Base-by-base conservation (phyloP, 2,113 vertebrate species). In the Puma concolor region DNA sequence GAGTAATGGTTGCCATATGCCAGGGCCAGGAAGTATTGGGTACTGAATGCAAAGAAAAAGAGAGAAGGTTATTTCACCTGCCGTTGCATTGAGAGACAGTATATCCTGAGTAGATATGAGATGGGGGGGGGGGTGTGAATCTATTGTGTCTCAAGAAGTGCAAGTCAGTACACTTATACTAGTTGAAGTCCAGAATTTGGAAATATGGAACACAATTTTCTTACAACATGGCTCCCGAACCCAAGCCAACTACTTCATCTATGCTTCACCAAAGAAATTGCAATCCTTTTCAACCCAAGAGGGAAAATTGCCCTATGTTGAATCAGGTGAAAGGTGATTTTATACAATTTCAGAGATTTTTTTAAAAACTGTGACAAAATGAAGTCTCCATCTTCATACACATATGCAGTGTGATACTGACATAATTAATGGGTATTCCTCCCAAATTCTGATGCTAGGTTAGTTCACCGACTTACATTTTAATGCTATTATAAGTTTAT, bases 361-460 rank as follows among this genome's bases (percentile, higher is more conserved):
- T 90, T 97, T 60, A 71, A 91, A 74, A 96, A 80, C 80, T 67
- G 89, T 67, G 67, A 74, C 44, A 72, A 63, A 91, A 71, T 44
- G 33, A 96, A 94, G 36, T 86, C 79, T 57, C 81, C 50, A 71
- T 74, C 72, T 66, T 91, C 31, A 19, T 90, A 63, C 54, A 96
- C 64, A 52, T 94, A 63, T 48, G 52, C 80, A 81, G 69, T 91
- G 57, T 69, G 76, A 81, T 95, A 29, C 11, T 72, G 57, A 69
- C 85, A 52, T 85, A 91, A 79, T 93, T 64, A 84, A 86, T 76
- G 44, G 38, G 36, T 44, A 89, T n/a, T 86, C 74, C 44, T 79
- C 88, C 88, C 74, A 83, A 77, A 63, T 92, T 79, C 87, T 79
- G 93, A 33, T 80, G 79, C 33, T 44, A 36, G 38, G 19, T 87